These are phyloP conservation scores for Blennius ocellaris DNA, from an alignment of 2,113 vertebrate genomes.

Conservation along the genomic window DNA sequence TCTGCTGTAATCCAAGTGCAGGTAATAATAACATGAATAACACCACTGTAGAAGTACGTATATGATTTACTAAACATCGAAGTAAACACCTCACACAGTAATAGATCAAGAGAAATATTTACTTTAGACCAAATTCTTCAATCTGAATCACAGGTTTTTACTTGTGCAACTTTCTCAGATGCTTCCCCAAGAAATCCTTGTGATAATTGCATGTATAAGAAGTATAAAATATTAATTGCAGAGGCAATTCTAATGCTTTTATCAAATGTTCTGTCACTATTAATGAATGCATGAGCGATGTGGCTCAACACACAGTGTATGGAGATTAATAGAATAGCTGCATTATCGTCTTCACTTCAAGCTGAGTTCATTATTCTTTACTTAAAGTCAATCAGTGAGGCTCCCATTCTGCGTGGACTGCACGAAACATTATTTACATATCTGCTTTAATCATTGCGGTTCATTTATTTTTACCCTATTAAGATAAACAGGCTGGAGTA, in stretches of 20 bases:
- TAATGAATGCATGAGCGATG: no score
- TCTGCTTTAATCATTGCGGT: conserved; percentile 81
- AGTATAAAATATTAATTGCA: no score
- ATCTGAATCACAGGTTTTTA: no score
- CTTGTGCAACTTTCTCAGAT: no score
- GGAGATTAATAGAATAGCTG: conserved; percentile 64
- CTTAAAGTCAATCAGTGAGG: conserved; percentile 80
- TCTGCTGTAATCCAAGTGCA: conserved; percentile 45
- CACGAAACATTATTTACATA: conserved; percentile 76
- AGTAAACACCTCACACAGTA: conserved; percentile 51
- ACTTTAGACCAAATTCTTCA: no score
- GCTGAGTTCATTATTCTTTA: conserved; percentile 78
- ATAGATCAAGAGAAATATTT: conserved; percentile 14
- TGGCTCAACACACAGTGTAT: no score
- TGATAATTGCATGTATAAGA: no score
- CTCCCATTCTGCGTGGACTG: conserved; percentile 50
- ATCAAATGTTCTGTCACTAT: no score
- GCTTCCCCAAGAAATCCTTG: no score
- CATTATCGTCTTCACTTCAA: conserved; percentile 65
- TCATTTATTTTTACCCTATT: conserved; percentile 81
- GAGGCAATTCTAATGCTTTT: no score
- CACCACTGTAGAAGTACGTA: conserved; percentile 33
- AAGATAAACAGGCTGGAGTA: conserved; percentile 77
- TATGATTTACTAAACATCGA: conserved; percentile 63
- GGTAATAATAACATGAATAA: conserved; percentile 61